These are phyloP conservation scores for Pseudois nayaur DNA, from an alignment of 2,113 vertebrate genomes.

Conservation along the genomic window DNA sequence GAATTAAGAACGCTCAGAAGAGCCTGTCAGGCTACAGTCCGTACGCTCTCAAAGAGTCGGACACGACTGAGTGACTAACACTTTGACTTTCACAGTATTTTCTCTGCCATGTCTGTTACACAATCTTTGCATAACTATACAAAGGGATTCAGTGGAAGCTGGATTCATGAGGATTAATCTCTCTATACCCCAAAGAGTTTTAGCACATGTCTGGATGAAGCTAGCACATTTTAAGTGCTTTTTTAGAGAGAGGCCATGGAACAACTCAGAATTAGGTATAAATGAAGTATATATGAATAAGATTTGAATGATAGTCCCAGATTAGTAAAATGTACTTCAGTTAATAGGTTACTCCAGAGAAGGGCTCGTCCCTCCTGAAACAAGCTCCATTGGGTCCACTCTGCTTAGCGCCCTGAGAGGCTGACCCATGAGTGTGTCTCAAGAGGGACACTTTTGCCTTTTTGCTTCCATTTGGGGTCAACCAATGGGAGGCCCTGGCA, in stretches of 20 bases:
- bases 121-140: background rate
- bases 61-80: background rate
- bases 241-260: background rate
- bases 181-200: background rate
- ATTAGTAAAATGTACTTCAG: background rate
- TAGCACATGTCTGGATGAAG: background rate
- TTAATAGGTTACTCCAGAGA: background rate
- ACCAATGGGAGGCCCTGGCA: background rate
- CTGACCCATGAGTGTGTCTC: background rate
- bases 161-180: background rate
- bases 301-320: background rate
- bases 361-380: background rate
- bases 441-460: too few species aligned
- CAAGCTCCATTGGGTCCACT: too few species aligned
- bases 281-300: background rate
- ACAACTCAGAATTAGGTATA: background rate
- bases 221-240: background rate
- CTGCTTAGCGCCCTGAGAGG: background rate
- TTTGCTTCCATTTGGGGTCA: background rate
- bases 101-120: background rate
- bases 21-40: background rate
- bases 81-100: background rate
- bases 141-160: background rate
- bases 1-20: background rate
- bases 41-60: fast-evolving